These are phyloP conservation scores for Theocolax elegans DNA, from an alignment of 1,140 invertebrate genomes.

Conservation along the genomic window DNA sequence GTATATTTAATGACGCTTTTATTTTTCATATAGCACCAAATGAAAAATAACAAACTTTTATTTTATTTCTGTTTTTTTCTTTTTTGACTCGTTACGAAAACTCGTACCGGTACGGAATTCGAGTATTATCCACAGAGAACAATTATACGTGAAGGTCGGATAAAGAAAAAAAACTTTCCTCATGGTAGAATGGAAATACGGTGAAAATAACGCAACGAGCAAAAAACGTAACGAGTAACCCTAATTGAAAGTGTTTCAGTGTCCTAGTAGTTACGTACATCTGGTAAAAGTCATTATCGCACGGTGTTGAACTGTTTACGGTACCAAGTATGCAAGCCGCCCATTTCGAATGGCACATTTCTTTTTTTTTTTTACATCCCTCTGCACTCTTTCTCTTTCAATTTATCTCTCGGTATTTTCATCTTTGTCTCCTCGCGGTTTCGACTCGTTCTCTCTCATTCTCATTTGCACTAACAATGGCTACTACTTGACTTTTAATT, in stretches of 20 bases:
- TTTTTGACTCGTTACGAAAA: background rate
- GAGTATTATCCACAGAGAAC: too few species aligned
- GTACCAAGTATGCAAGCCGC: background rate
- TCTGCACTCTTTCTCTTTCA: background rate
- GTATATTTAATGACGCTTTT: too few species aligned
- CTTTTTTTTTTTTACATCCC: background rate
- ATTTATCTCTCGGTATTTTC: background rate
- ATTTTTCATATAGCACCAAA: too few species aligned
- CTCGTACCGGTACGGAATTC: too few species aligned
- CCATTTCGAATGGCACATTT: background rate
- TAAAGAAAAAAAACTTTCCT: too few species aligned
- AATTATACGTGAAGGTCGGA: too few species aligned
- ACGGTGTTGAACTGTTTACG: slow-evolving; percentile 25
- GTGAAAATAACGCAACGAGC: background rate
- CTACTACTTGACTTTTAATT: slow-evolving; percentile 21
- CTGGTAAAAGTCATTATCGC: slow-evolving; percentile 10
- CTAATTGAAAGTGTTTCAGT: slow-evolving; percentile 22
- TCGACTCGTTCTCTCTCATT: background rate
- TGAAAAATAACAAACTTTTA: too few species aligned
- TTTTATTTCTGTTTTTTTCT: background rate
- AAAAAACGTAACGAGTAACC: background rate
- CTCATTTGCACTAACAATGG: background rate
- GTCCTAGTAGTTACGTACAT: background rate
- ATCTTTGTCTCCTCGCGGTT: background rate
- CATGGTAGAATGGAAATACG: too few species aligned